Evolutionary conservation across 1,140 invertebrate genomes (phyloP), one percentile per base, ranked within the genome.

Genomic region (Argopecten irradians): DNA sequence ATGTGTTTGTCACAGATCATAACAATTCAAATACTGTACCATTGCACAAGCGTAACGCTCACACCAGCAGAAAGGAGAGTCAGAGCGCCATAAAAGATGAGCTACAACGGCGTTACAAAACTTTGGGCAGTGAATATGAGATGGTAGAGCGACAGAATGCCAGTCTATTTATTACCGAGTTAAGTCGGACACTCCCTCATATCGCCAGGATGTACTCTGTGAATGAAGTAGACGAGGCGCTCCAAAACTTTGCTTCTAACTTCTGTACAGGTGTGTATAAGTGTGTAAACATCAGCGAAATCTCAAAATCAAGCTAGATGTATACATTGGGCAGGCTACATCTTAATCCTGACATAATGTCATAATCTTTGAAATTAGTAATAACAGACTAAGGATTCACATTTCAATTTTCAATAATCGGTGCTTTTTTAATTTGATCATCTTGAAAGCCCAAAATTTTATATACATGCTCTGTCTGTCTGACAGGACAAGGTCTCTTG

Each of bases 191-290:
- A 16, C 94, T 98, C n/a, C 97, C 98, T 0, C 96, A 97, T 89
- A 95, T 98, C 2, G 93, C 97, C 16, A 95, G 96, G 46, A 95
- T 98, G 1, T 96, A 97, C 82, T 97, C 97, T 92, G 97, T 97
- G 71, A 97, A 97, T 90, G 97, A 98, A 94, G 97, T 98, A 8
- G 98, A 99, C 93, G 97, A 98, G 94, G 97, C 97, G 0, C 96
- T 99, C 91, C 98, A 98, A 95, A 97, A 98, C 93, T 98, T 99
- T 94, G 97, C 98, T 0, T 98, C 98, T 0, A 97, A 97, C 89
- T 98, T 98, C 93, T 99, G 98, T 95, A 97, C 98, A 96, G 97
- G 98, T 97, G 93, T 88, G 93, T 46, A 22, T n/a, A 28, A n/a
- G n/a, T n/a, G n/a, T n/a, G n/a, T n/a, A n/a, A n/a, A n/a, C n/a